Conservation (phyloP, 2,888 invertebrate species). For the Dryadula phaetusa region DNA sequence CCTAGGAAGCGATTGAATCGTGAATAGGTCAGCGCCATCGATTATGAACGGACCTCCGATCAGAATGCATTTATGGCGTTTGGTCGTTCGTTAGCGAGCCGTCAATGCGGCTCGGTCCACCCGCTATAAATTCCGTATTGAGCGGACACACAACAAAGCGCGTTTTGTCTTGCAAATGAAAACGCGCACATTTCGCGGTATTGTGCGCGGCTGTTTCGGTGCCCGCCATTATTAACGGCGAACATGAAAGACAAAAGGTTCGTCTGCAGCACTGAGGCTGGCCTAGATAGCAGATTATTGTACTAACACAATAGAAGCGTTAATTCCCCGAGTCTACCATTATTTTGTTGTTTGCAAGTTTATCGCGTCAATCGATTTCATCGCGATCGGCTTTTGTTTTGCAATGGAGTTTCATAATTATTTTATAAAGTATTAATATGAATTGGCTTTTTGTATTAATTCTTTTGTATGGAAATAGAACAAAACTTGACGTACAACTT, state of each 20-base stretch:
- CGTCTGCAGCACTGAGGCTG: slow-evolving; percentile 84
- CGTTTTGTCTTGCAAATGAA: slow-evolving; percentile 85
- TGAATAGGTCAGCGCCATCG: slow-evolving; percentile 43
- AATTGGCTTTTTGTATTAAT: slow-evolving; percentile 2
- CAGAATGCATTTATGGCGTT: slow-evolving; percentile 78
- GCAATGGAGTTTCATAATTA: slow-evolving; percentile 40
- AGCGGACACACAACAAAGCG: slow-evolving; percentile 84
- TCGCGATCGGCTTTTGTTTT: slow-evolving; percentile 61
- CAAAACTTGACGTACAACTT: not conserved
- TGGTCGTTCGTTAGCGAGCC: slow-evolving; percentile 77
- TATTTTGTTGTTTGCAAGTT: slow-evolving; percentile 83
- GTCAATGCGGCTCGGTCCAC: slow-evolving; percentile 80
- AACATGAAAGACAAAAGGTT: slow-evolving; percentile 85
- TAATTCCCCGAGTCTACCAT: slow-evolving; percentile 82
- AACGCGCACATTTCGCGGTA: slow-evolving; percentile 85
- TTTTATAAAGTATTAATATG: slow-evolving; percentile 21
- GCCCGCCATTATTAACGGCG: slow-evolving; percentile 84
- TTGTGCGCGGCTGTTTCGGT: slow-evolving; percentile 84
- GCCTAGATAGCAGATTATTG: slow-evolving; percentile 85
- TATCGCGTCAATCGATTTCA: slow-evolving; percentile 79
- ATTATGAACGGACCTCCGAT: slow-evolving; percentile 54
- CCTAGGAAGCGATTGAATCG: slow-evolving; percentile 23
- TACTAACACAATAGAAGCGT: slow-evolving; percentile 84
- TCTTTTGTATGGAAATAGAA: slow-evolving; percentile 6
- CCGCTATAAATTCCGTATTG: slow-evolving; percentile 84